phyloP scores from a whole-genome alignment of 2,113 vertebrate species.

The Gadus macrocephalus region DNA sequence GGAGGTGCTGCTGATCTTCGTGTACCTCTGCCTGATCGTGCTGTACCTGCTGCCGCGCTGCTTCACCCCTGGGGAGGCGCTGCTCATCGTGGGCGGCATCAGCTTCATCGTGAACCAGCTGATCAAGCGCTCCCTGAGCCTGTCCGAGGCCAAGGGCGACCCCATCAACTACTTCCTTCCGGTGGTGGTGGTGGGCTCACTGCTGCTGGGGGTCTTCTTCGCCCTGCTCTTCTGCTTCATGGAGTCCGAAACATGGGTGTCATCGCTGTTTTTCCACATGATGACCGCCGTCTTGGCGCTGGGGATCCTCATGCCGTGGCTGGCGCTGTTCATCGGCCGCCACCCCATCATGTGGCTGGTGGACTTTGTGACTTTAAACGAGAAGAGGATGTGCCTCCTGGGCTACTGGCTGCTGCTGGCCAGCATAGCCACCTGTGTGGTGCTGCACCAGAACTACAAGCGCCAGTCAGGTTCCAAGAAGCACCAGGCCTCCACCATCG shows the following conservation, averaged over 20 bases:
- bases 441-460: constrained; percentile 87
- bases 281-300: constrained; percentile 88
- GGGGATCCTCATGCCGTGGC: constrained; percentile 91
- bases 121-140: constrained; percentile 89
- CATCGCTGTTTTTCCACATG: constrained; percentile 91
- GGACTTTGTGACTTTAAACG: constrained; percentile 81
- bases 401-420: constrained; percentile 83
- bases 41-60: constrained; percentile 90
- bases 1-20: constrained; percentile 94
- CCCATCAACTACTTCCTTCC: constrained; percentile 89
- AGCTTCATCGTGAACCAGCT: constrained; percentile 95
- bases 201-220: constrained; percentile 88
- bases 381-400: constrained; percentile 80
- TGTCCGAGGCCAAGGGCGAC: constrained; percentile 77
- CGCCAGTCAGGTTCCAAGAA: constrained; percentile 84
- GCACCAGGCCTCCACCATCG: constrained; percentile 83
- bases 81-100: constrained; percentile 83
- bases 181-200: constrained; percentile 80
- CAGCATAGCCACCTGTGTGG: constrained; percentile 75
- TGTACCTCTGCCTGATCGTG: constrained; percentile 93
- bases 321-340: constrained; percentile 84
- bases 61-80: constrained; percentile 90
- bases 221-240: constrained; percentile 90
- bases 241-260: constrained; percentile 94
- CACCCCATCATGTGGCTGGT: constrained; percentile 91